These are phyloP conservation scores for Platalea minor DNA, from an alignment of 2,797 vertebrate genomes.

Conservation along the genomic window DNA sequence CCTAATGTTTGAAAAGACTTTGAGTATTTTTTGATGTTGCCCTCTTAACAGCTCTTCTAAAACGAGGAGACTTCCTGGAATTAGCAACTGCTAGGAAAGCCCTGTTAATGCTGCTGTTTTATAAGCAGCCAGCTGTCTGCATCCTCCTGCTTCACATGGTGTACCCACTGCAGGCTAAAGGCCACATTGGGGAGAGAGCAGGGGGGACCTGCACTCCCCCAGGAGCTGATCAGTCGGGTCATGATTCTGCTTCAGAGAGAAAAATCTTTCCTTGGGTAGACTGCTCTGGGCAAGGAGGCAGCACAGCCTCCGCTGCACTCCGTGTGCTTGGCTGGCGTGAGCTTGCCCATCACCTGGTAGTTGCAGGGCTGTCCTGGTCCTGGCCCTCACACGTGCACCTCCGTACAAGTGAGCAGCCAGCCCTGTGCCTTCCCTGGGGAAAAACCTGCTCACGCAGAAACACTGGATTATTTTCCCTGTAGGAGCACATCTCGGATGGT, in stretches of 20 bases:
- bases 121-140: not conserved
- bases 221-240: not conserved
- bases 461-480: not conserved
- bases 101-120: not conserved
- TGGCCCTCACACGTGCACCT: rapidly evolving
- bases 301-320: not conserved
- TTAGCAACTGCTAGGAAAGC: not conserved
- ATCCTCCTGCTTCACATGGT: not conserved
- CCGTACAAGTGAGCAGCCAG: not conserved
- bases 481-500: not conserved
- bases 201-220: not conserved
- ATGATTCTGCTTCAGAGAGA: not conserved
- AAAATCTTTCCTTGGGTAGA: not conserved
- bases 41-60: not conserved
- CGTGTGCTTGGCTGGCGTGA: not conserved
- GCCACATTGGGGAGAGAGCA: not conserved
- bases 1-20: not conserved
- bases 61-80: not conserved
- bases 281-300: not conserved
- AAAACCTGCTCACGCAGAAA: not conserved
- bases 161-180: not conserved
- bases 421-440: not conserved
- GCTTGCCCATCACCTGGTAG: not conserved
- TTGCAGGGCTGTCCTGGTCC: not conserved
- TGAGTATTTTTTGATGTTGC: not conserved